Percentiles rank a stretch among this genome's conserved stretches.
phyloP scores from a whole-genome alignment of 2,113 vertebrate genomes.

The Oncorhynchus keta region DNA sequence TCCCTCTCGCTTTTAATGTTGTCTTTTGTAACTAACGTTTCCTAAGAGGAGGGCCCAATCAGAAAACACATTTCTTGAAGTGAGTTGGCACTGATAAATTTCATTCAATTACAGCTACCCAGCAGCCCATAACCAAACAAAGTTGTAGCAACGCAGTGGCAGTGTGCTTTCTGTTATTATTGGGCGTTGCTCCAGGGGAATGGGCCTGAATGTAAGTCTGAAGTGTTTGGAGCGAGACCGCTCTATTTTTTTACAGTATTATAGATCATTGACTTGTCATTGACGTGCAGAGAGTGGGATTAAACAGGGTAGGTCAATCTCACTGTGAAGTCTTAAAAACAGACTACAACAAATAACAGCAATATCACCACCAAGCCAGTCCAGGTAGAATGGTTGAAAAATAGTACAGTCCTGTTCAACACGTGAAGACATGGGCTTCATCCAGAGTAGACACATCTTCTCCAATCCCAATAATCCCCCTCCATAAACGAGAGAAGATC shows the following conservation, averaged over 20 bases:
- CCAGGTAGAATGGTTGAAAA: conserved; percentile 29
- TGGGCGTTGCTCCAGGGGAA: conserved; percentile 52
- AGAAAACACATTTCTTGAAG: conserved; percentile 63
- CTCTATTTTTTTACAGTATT: conserved; percentile 77
- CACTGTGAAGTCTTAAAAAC: conserved; percentile 67
- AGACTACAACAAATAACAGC: conserved; percentile 38
- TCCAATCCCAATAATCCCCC: conserved; percentile 14
- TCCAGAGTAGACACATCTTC: conserved; percentile 33
- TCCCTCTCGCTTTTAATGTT: conserved; percentile 52
- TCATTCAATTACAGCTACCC: conserved; percentile 47
- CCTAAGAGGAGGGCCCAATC: conserved; percentile 63
- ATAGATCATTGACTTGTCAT: conserved; percentile 61
- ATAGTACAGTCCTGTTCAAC: conserved; percentile 23
- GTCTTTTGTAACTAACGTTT: conserved; percentile 61
- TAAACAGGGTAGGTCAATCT: conserved; percentile 40
- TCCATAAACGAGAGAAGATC: conserved; percentile 38
- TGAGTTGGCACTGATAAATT: conserved; percentile 58
- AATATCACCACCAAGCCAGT: conserved; percentile 14
- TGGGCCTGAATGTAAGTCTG: conserved; percentile 77
- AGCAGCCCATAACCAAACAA: conserved; percentile 45
- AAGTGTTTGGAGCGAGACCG: conserved; percentile 70
- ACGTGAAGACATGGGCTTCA: conserved; percentile 11
- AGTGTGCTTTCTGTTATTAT: conserved; percentile 48
- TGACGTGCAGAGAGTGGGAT: conserved; percentile 52
- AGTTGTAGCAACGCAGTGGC: conserved; percentile 58